phyloP scores from a whole-genome alignment of 2,797 vertebrate species.

The Synaphobranchus kaupii region DNA sequence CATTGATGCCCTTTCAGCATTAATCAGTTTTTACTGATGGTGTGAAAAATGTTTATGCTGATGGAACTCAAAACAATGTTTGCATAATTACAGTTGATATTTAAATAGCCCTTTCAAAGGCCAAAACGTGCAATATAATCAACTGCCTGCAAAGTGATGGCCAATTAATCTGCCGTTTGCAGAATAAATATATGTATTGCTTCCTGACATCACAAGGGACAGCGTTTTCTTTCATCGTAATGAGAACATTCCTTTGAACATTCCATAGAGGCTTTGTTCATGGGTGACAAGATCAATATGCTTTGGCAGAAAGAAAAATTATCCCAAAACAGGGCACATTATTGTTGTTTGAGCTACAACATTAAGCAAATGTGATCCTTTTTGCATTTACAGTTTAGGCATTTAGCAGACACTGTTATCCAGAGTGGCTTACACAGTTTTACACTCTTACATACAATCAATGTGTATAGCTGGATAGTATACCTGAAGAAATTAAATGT shows the following conservation, averaged over 20 bases:
- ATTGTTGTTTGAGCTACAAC: too few relatives aligned
- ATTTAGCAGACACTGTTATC: too few relatives aligned
- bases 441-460: too few relatives aligned
- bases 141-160: not conserved
- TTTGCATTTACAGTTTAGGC: too few relatives aligned
- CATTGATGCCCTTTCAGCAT: not conserved
- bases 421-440: too few relatives aligned
- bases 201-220: not conserved
- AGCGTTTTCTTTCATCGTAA: not conserved
- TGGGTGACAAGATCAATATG: not conserved
- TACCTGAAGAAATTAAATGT: too few relatives aligned
- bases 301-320: not conserved
- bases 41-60: not conserved
- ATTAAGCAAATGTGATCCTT: too few relatives aligned
- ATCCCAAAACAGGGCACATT: not conserved
- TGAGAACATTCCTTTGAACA: not conserved
- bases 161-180: constrained; percentile 9
- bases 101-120: constrained; percentile 11
- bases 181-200: constrained; percentile 2
- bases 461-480: too few relatives aligned
- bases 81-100: constrained; percentile 6
- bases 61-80: not conserved
- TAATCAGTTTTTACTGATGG: constrained; percentile 3
- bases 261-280: not conserved
- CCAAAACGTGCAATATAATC: constrained; percentile 4